Evolutionary conservation across 2,888 invertebrate genomes (phyloP), one percentile per base, ranked within the genome.

Genomic region (Dyspetes luteomarginatus): DNA sequence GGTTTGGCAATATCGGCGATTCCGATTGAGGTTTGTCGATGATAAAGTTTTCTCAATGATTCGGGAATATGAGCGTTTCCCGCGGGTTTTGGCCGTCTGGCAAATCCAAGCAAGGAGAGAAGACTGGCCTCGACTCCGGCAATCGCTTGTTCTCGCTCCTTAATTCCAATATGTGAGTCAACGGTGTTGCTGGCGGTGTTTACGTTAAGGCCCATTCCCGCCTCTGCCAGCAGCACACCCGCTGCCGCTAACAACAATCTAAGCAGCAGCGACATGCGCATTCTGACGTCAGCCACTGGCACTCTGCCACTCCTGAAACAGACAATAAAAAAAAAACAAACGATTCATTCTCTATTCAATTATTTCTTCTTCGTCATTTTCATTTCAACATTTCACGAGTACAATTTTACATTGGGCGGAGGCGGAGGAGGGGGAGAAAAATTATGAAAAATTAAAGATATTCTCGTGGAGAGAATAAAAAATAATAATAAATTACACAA

Each of bases 41-140:
- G 93, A 93, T 98, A 98, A 83, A 98, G 93, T 90, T 96, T 94
- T 91, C 95, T 94, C 94, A 98, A 95, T 86, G 96, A 96, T 88
- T 95, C 95, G 81, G 98, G 98, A 90, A 98, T 93, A 86, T 94
- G 93, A 41, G 93, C 90, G 79, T 92, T 92, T 85, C 93, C 92
- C 83, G 93, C 91, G 81, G 93, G 92, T 90, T 91, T 93, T 83
- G 94, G 96, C 92, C 94, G 92, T 81, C 91, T 92, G 81, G 92
- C 92, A 85, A 95, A 92, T 50, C 95, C 95, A 86, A 95, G 93
- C 92, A 95, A 90, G 88, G 95, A 93, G 90, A 96, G 93, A 24
- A 95, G 92, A 84, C 93, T 94, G 68, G 93, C 91, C 90, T 95
- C 95, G 68, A 95, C 92, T 78, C 93, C 92, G 77, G 92, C 92